Evolutionary conservation across 2,113 vertebrate species (phyloP), one percentile per base, ranked within the genome.

Genomic region (Delphinapterus leucas): DNA sequence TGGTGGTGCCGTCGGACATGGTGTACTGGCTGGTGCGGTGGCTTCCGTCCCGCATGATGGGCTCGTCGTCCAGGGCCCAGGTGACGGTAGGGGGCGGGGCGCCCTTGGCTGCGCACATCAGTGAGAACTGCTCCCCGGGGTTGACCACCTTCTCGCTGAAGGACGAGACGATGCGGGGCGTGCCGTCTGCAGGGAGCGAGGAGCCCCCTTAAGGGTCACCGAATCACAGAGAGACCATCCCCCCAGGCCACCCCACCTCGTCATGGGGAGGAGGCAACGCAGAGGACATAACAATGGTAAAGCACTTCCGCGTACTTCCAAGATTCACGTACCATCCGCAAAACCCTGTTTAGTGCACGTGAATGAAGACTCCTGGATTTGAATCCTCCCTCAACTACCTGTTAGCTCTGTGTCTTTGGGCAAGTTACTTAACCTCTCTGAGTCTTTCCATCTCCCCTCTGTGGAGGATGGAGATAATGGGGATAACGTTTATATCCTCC

Each of bases 141-240:
- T 99, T 99, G 88, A 99, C 99, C 97, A 99, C 99, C 91, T 99
- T 99, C 98, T 99, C 99, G 61, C 99, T 99, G 99, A 99, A 99
- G 98, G 99, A 99, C 31, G 99, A 99, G 91, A 99, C 98, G 84
- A 99, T 99, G 88, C 99, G 99, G 68, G 99, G 99, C 8, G 99
- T 99, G 96, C 99, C 99, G 90, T 99, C 99, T 99, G 98, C 83
- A 47, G 67, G 89, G 93, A 95, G 94, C 13, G n/a, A 98, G 97
- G 95, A 93, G 60, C 90, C 97, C 98, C 77, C 65, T 28, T 93
- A 63, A 97, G 96, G 86, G 63, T 94, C 90, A 95, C 93, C 0
- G 0, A 93, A 26, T 67, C 93, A 0, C 0, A 38, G 90, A 84
- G 1, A 65, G 83, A 44, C 83, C 3, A 38, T 63, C 74, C 96